Conservation (phyloP, 2,888 invertebrate genomes). For the Macaria liturata region DNA sequence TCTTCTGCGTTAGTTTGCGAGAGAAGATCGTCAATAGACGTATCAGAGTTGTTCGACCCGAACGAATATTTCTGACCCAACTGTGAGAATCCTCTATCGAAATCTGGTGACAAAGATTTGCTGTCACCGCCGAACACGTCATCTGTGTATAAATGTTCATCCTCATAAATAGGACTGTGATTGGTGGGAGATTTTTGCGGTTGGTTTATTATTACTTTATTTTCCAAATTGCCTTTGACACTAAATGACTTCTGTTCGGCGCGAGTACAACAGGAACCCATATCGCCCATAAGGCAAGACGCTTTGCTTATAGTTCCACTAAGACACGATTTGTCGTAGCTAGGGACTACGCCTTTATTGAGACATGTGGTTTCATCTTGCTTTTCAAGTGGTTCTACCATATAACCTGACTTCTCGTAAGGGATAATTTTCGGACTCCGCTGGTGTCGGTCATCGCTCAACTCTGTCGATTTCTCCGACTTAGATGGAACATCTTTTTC, state of each 20-base stretch:
- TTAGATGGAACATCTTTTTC: constrained; percentile 81
- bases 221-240: constrained; percentile 65
- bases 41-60: constrained; percentile 86
- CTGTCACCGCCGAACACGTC: constrained; percentile 85
- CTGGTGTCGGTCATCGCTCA: constrained; percentile 61
- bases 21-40: constrained; percentile 84
- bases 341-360: constrained; percentile 70
- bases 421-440: constrained; percentile 69
- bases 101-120: constrained; percentile 84
- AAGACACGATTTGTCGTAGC: constrained; percentile 75
- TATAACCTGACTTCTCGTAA: constrained; percentile 76
- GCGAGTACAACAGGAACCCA: constrained; percentile 73
- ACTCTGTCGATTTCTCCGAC: constrained; percentile 61
- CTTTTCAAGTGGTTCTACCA: constrained; percentile 77
- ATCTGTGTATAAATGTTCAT: constrained; percentile 82
- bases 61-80: constrained; percentile 74
- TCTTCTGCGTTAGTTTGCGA: constrained; percentile 84
- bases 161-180: constrained; percentile 84
- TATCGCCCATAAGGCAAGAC: constrained; percentile 72
- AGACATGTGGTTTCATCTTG: constrained; percentile 65
- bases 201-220: constrained; percentile 84
- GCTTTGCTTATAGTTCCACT: constrained; percentile 77
- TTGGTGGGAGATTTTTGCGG: constrained; percentile 85
- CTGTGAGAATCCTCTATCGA: constrained; percentile 73
- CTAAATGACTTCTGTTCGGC: constrained; percentile 67